Conservation (phyloP, 2,797 vertebrate genomes). For the Furcifer pardalis region DNA sequence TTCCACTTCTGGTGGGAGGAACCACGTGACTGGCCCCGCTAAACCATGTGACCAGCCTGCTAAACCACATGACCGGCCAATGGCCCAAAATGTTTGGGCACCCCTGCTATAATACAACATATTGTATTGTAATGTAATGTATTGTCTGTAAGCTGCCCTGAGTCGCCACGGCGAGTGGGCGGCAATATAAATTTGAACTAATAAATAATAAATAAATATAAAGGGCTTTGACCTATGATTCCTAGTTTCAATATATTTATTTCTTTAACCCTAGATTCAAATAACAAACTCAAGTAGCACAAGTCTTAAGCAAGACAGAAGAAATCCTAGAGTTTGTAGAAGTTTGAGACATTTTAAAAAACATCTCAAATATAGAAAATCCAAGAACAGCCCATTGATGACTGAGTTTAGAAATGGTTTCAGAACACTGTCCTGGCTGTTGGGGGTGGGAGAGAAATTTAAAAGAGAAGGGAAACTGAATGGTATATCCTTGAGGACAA, state of each 20-base stretch:
- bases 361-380: not conserved
- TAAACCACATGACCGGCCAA: too few relatives aligned
- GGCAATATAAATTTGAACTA: too few relatives aligned
- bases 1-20: too few relatives aligned
- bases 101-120: too few relatives aligned
- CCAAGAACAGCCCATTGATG: not conserved
- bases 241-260: constrained; percentile 38
- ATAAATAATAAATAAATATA: too few relatives aligned
- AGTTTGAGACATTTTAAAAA: not conserved
- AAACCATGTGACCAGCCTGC: too few relatives aligned
- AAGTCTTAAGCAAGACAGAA: not conserved
- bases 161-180: too few relatives aligned
- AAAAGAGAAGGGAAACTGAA: not conserved
- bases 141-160: too few relatives aligned
- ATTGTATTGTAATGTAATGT: too few relatives aligned
- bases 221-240: constrained; percentile 50
- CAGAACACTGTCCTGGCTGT: not conserved
- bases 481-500: not conserved
- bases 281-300: not conserved
- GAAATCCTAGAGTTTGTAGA: not conserved
- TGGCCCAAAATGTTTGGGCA: too few relatives aligned
- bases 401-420: not conserved
- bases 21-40: too few relatives aligned
- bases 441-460: not conserved
- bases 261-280: not conserved